These are phyloP conservation scores for Pseudomyrmex dendroicus DNA, from an alignment of 1,140 invertebrate genomes.

Conservation along the genomic window DNA sequence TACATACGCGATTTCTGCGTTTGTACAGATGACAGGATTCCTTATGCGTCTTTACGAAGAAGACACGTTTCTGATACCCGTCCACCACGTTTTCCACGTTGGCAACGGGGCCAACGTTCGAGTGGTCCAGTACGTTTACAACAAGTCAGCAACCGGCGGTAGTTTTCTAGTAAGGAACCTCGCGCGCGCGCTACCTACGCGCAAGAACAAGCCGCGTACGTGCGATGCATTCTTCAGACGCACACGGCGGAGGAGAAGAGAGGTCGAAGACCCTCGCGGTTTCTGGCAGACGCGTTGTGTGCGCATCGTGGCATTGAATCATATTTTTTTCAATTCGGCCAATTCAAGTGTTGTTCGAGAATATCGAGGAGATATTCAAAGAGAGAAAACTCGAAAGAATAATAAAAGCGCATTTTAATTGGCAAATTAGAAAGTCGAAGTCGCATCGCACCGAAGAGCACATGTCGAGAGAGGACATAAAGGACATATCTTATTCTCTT, in stretches of 20 bases:
- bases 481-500: no score
- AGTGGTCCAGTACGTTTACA: slow-evolving; percentile 40
- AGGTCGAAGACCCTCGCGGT: slow-evolving; percentile 46
- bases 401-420: not conserved
- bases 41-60: slow-evolving; percentile 1
- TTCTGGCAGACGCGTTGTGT: slow-evolving; percentile 32
- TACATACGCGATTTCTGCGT: not conserved
- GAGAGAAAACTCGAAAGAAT: not conserved
- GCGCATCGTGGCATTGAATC: not conserved
- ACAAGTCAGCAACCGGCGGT: slow-evolving; percentile 34
- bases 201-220: slow-evolving; percentile 55
- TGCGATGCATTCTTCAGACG: slow-evolving; percentile 48
- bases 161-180: slow-evolving; percentile 27
- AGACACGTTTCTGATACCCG: not conserved
- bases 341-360: not conserved
- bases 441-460: no score
- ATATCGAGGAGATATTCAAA: not conserved
- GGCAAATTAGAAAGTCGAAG: no score
- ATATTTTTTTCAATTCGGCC: not conserved
- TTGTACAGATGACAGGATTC: slow-evolving; percentile 27
- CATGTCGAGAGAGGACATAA: no score
- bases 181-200: slow-evolving; percentile 40
- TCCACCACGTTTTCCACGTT: slow-evolving; percentile 26
- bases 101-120: slow-evolving; percentile 8
- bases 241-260: slow-evolving; percentile 26